phyloP scores from a whole-genome alignment of 1,140 invertebrate genomes.

The Drosophila tristis region DNA sequence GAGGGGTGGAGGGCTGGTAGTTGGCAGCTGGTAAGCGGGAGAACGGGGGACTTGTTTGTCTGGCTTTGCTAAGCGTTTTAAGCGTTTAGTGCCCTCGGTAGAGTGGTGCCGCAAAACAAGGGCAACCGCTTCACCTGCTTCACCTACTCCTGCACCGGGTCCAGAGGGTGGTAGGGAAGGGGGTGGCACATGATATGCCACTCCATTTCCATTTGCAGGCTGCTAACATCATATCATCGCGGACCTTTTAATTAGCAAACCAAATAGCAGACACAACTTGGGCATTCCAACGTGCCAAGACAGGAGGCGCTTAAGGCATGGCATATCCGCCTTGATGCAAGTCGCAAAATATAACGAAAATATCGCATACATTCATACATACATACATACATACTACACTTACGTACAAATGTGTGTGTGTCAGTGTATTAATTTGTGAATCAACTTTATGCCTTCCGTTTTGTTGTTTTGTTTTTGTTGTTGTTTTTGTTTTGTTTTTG shows the following conservation, averaged over 20 bases:
- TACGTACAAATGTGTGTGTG: constrained; percentile 9
- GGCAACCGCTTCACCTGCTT: neutral
- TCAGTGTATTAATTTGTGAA: constrained; percentile 26
- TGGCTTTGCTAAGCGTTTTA: constrained; percentile 42
- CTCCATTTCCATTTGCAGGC: too few relatives aligned
- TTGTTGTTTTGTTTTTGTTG: too few relatives aligned
- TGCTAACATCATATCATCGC: too few relatives aligned
- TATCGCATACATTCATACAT: too few relatives aligned
- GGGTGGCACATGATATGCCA: too few relatives aligned
- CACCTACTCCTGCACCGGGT: neutral
- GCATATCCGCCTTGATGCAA: too few relatives aligned
- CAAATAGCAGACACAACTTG: constrained; percentile 19
- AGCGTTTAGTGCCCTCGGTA: constrained; percentile 60
- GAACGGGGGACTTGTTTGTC: neutral
- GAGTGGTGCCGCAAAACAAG: constrained; percentile 39
- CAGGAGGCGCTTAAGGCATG: too few relatives aligned
- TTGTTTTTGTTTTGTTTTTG: neutral
- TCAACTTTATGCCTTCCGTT: constrained; percentile 1
- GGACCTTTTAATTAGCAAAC: constrained; percentile 47
- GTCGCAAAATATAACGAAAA: too few relatives aligned
- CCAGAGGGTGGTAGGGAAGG: too few relatives aligned
- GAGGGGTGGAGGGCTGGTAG: neutral
- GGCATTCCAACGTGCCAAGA: too few relatives aligned
- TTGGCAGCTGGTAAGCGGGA: neutral
- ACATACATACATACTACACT: neutral